Evolutionary conservation across 2,797 vertebrate genomes (phyloP).

Genomic region (Takifugu ocellatus): DNA sequence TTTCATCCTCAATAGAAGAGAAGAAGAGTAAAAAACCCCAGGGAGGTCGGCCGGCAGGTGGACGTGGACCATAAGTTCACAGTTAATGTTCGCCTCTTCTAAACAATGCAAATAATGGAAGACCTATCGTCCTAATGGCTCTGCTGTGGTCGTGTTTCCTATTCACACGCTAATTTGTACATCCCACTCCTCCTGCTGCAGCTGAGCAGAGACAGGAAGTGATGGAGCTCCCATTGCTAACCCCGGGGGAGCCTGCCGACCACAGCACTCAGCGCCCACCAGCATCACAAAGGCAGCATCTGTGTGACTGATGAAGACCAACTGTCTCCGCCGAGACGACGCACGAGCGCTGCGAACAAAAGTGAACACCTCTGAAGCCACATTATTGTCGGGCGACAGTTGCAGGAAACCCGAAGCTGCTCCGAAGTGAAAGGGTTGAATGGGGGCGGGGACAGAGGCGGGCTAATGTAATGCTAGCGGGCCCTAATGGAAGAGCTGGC

Average conservation of each 20-base stretch:
- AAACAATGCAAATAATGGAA: constrained; percentile 50
- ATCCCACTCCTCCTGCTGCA: constrained; percentile 53
- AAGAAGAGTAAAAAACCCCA: constrained; percentile 10
- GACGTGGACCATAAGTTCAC: constrained; percentile 35
- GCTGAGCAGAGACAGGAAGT: constrained; percentile 64
- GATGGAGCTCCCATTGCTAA: constrained; percentile 59
- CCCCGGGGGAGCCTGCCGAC: constrained; percentile 67
- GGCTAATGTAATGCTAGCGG: constrained; percentile 43
- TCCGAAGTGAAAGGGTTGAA: constrained; percentile 55
- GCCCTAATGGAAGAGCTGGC: constrained; percentile 46
- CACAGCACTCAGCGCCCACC: constrained; percentile 58
- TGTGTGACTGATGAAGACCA: constrained; percentile 72
- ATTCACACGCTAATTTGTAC: constrained; percentile 75
- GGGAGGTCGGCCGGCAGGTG: constrained; percentile 34
- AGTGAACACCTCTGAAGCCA: constrained; percentile 43
- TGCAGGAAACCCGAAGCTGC: constrained; percentile 32
- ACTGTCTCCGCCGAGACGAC: constrained; percentile 51
- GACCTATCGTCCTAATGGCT: constrained; percentile 50
- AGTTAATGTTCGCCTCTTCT: constrained; percentile 41
- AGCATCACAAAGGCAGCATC: constrained; percentile 70
- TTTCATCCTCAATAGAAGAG: constrained; percentile 25
- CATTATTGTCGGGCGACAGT: constrained; percentile 35
- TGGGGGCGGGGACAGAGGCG: constrained; percentile 18
- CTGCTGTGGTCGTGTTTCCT: constrained; percentile 56
- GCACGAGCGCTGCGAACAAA: constrained; percentile 36